Percentiles rank a stretch among this genome's conserved stretches.
phyloP scores from a whole-genome alignment of 2,797 vertebrate genomes.

The Alca torda region DNA sequence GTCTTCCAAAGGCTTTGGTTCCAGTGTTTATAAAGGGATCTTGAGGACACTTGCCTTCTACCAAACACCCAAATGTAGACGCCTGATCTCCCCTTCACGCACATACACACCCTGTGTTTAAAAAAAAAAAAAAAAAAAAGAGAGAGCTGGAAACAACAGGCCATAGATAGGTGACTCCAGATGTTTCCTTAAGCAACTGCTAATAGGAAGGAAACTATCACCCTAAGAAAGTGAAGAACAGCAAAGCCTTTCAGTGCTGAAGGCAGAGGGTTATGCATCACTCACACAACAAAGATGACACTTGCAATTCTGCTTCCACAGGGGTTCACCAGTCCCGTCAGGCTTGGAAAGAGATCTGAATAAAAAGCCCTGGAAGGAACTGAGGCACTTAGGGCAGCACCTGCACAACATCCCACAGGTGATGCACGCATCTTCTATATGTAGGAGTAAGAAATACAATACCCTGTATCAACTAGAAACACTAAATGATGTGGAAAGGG shows the following conservation, averaged over 20 bases:
- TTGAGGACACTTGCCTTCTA: neutral
- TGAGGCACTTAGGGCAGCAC: neutral
- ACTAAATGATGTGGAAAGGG: neutral
- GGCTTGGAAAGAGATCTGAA: neutral
- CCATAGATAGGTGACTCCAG: neutral
- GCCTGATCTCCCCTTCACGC: neutral
- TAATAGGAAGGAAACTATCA: neutral
- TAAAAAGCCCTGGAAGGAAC: neutral
- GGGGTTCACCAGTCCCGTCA: neutral
- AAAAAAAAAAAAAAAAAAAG: neutral
- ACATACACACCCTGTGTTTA: neutral
- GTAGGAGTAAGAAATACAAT: neutral
- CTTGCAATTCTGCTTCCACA: neutral
- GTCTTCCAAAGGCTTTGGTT: neutral
- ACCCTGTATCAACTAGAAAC: neutral
- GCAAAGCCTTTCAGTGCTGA: neutral
- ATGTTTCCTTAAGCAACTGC: neutral
- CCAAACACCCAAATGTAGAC: neutral
- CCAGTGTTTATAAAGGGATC: neutral
- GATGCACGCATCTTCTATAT: neutral
- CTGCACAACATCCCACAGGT: neutral
- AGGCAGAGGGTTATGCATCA: neutral
- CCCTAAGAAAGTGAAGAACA: neutral
- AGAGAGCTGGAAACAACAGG: neutral
- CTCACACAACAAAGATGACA: neutral